These are phyloP conservation scores for Glossosoma conforme DNA, from an alignment of 1,140 invertebrate genomes.

Conservation along the genomic window DNA sequence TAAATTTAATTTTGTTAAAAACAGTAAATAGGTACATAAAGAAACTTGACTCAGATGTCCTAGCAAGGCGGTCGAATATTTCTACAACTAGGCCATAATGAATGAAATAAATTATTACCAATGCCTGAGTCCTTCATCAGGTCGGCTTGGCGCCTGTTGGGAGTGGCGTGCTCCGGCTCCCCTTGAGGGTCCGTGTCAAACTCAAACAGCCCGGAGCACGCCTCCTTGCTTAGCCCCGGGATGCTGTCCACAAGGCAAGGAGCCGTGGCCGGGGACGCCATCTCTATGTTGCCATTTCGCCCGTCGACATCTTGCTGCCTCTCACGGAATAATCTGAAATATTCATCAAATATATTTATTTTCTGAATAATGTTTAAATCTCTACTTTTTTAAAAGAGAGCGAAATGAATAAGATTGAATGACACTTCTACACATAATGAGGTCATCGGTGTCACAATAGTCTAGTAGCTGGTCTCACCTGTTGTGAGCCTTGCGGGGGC, in stretches of 20 bases:
- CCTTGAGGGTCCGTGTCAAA: conserved; percentile 42
- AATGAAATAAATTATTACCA: conserved; percentile 33
- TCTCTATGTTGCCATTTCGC: conserved; percentile 14
- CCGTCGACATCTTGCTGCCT: conserved; percentile 12
- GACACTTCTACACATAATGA: too few species aligned
- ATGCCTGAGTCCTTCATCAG: conserved; percentile 51
- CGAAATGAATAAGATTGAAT: too few species aligned
- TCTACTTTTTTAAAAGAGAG: too few species aligned
- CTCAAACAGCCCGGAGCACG: conserved; percentile 47
- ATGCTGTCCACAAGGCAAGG: conserved; percentile 41
- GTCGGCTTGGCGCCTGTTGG: conserved; percentile 47
- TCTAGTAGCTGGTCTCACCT: conserved; percentile 6
- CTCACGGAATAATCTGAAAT: conserved; percentile 22
- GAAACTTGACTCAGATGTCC: too few species aligned
- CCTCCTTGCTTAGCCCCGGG: conserved; percentile 45
- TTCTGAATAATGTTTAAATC: background rate
- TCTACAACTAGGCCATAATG: too few species aligned
- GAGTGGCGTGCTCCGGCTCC: conserved; percentile 12
- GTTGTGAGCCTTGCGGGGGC: conserved; percentile 26
- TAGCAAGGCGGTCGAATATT: too few species aligned
- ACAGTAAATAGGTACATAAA: too few species aligned
- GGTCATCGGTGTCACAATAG: too few species aligned
- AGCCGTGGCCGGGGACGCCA: conserved; percentile 1
- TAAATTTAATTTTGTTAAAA: too few species aligned
- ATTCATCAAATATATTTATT: background rate